These are phyloP conservation scores for rat (Rattus norvegicus) DNA, from an alignment of 2,113 vertebrate species.

Conservation along the genomic window DNA sequence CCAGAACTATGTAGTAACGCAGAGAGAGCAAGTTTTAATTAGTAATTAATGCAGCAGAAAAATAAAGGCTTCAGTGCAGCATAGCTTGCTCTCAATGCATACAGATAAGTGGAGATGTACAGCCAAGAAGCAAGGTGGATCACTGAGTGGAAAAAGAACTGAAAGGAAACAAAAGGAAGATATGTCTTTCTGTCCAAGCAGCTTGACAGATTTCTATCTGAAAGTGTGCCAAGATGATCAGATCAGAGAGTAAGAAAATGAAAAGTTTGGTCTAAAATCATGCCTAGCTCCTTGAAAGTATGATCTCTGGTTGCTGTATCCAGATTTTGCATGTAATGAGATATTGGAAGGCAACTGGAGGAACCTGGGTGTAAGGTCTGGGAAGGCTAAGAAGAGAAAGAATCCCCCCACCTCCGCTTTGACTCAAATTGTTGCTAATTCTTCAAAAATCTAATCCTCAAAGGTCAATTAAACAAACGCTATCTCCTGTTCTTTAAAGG, in stretches of 20 bases:
- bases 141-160: neutral
- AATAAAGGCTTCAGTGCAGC: neutral
- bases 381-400: neutral
- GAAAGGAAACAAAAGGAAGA: neutral
- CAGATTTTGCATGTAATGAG: neutral
- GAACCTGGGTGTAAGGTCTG: neutral
- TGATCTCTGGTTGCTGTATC: neutral
- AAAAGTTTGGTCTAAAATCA: neutral
- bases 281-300: neutral
- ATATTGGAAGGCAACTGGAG: rapidly evolving
- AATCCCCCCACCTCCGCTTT: neutral
- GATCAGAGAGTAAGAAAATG: too few species aligned
- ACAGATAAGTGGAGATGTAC: neutral
- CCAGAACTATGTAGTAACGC: neutral
- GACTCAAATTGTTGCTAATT: neutral
- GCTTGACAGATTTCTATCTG: neutral
- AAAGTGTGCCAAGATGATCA: neutral
- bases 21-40: neutral
- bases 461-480: neutral
- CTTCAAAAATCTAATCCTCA: neutral
- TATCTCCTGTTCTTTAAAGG: neutral
- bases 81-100: neutral
- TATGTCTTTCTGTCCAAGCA: neutral
- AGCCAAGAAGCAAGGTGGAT: too few species aligned
- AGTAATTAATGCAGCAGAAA: neutral